phyloP scores from a whole-genome alignment of 2,797 vertebrate genomes.

The Karalla daura region DNA sequence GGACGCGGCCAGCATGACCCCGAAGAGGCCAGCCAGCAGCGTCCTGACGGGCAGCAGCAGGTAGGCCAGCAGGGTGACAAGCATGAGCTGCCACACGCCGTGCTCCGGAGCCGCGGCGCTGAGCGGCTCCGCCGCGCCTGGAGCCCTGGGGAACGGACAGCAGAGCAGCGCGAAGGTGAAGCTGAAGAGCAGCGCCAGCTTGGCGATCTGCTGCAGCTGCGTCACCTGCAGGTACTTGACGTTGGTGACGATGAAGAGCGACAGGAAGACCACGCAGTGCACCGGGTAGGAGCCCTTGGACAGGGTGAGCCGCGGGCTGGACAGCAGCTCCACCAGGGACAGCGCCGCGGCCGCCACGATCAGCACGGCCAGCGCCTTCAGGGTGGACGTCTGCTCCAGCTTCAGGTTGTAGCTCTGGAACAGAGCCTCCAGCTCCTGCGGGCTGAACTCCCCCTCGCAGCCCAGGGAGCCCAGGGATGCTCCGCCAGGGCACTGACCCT shows the following conservation, averaged over 20 bases:
- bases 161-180: slow-evolving; percentile 97
- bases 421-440: slow-evolving; percentile 95
- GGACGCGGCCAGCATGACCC: slow-evolving; percentile 90
- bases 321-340: slow-evolving; percentile 92
- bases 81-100: slow-evolving; percentile 97
- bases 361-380: slow-evolving; percentile 94
- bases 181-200: slow-evolving; percentile 95
- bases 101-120: slow-evolving; percentile 86
- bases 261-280: slow-evolving; percentile 97
- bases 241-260: slow-evolving; percentile 96
- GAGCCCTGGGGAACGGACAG: slow-evolving; percentile 89
- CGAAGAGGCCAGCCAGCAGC: slow-evolving; percentile 92
- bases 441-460: slow-evolving; percentile 94
- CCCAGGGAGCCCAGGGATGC: slow-evolving; percentile 83
- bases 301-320: slow-evolving; percentile 90
- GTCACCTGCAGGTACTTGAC: slow-evolving; percentile 96
- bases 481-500: slow-evolving; percentile 84
- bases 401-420: slow-evolving; percentile 98
- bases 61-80: slow-evolving; percentile 97
- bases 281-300: slow-evolving; percentile 96
- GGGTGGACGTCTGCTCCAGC: slow-evolving; percentile 95
- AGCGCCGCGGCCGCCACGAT: slow-evolving; percentile 92
- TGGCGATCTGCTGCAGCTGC: slow-evolving; percentile 96
- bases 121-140: slow-evolving; percentile 76
- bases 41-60: slow-evolving; percentile 95